Conservation (phyloP, 2,888 invertebrate genomes). For the Lumbricus terrestris region DNA sequence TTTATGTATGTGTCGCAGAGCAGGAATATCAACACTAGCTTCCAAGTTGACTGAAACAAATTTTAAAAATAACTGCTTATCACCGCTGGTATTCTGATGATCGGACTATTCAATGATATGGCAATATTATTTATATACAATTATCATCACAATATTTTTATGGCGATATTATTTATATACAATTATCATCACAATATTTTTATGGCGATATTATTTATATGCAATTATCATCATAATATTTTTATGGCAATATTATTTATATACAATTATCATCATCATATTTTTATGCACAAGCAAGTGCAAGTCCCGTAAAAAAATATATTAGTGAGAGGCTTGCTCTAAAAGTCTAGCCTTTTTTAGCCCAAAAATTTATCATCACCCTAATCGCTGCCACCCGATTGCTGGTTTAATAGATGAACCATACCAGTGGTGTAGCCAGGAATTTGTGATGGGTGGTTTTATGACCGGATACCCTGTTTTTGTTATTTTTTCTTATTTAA, state of each 20-base stretch:
- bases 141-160: background rate
- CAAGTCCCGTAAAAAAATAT: too few relatives aligned
- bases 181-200: background rate
- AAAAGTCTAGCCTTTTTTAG: too few relatives aligned
- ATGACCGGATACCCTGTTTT: too few relatives aligned
- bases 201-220: background rate
- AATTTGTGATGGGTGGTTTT: too few relatives aligned
- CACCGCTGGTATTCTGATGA: background rate
- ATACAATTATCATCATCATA: background rate
- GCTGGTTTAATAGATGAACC: too few relatives aligned
- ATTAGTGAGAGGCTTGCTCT: too few relatives aligned
- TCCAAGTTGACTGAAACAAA: constrained; percentile 70
- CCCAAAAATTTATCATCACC: too few relatives aligned
- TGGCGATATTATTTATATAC: background rate
- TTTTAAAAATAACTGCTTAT: constrained; percentile 13
- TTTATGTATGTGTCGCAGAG: constrained; percentile 75
- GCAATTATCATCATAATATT: background rate
- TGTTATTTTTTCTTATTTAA: too few relatives aligned
- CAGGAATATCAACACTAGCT: constrained; percentile 74
- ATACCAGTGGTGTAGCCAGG: too few relatives aligned
- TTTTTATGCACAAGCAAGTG: background rate
- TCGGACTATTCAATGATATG: background rate
- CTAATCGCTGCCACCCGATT: too few relatives aligned
- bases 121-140: background rate
- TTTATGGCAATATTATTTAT: background rate